A percentile compares a stretch with the other conserved stretches of the same genome.
Conservation (phyloP, 2,888 invertebrate species). For the Orthonevra nobilis region DNA sequence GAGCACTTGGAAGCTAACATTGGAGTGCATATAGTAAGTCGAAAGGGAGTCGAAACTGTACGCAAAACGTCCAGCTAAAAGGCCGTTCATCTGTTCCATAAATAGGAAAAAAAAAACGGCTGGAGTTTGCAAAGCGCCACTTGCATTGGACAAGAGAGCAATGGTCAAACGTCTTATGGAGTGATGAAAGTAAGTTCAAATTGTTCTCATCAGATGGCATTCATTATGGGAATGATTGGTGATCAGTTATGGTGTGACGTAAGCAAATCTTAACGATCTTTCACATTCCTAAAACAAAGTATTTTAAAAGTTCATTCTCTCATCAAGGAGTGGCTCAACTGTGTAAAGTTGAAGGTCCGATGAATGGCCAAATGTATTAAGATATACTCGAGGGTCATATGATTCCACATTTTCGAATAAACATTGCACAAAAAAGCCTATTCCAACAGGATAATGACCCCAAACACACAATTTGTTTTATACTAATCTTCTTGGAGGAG, state of each 20-base stretch:
- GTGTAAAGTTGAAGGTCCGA: background rate
- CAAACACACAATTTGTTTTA: no score
- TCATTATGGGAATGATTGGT: background rate
- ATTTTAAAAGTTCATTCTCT: background rate
- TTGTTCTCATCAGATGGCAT: background rate
- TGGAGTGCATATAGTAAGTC: background rate
- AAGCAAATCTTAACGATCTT: background rate
- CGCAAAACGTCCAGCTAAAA: background rate
- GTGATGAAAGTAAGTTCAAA: slow-evolving; percentile 6
- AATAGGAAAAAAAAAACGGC: no score
- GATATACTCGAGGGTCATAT: no score
- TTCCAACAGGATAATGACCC: no score
- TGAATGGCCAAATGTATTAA: background rate
- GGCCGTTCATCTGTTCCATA: background rate
- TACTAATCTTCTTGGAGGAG: no score
- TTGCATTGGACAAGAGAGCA: background rate
- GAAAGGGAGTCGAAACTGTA: slow-evolving; percentile 1
- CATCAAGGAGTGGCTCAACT: background rate
- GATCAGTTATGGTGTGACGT: background rate
- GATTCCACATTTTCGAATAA: no score
- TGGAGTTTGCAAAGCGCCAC: background rate
- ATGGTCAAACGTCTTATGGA: background rate
- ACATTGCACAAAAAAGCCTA: no score
- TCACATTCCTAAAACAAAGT: background rate
- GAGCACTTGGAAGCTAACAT: background rate